These are phyloP conservation scores for Aleiodes sp. DNA, from an alignment of 1,140 invertebrate genomes.

Conservation along the genomic window DNA sequence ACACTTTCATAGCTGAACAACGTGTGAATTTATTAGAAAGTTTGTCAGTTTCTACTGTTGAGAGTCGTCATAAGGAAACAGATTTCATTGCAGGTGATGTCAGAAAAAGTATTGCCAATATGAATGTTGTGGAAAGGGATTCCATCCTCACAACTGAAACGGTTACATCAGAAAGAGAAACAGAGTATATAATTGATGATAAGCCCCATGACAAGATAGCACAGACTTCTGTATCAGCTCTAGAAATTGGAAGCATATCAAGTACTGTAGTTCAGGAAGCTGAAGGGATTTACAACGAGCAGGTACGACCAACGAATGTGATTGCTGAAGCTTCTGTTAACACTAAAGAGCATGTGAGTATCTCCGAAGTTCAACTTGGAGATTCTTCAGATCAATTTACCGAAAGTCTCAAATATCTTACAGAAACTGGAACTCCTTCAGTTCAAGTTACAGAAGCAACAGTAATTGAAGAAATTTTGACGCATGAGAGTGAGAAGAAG, in stretches of 20 bases:
- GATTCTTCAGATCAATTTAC: slow-evolving; percentile 66
- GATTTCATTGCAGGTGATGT: slow-evolving; percentile 58
- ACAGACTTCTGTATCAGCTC: slow-evolving; percentile 62
- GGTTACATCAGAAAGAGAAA: slow-evolving; percentile 70
- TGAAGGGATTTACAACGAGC: slow-evolving; percentile 64
- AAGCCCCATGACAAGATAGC: slow-evolving; percentile 65
- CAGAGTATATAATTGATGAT: slow-evolving; percentile 59
- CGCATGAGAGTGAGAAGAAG: slow-evolving; percentile 67
- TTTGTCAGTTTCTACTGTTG: slow-evolving; percentile 68
- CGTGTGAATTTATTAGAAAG: slow-evolving; percentile 71
- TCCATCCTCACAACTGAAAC: slow-evolving; percentile 70
- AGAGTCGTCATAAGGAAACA: slow-evolving; percentile 70
- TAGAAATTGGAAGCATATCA: slow-evolving; percentile 68
- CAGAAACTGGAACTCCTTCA: slow-evolving; percentile 63
- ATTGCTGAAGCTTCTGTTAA: slow-evolving; percentile 66
- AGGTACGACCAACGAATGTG: slow-evolving; percentile 60
- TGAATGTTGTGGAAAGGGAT: slow-evolving; percentile 70
- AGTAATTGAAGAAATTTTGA: slow-evolving; percentile 66
- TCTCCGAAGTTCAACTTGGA: slow-evolving; percentile 68
- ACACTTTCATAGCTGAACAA: slow-evolving; percentile 64
- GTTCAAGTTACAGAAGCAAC: slow-evolving; percentile 70
- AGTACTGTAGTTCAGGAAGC: slow-evolving; percentile 69
- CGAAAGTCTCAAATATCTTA: slow-evolving; percentile 66
- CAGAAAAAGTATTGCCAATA: slow-evolving; percentile 65
- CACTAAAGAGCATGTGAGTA: slow-evolving; percentile 67